A percentile compares a stretch with the other conserved stretches of the same genome.
These are phyloP conservation scores for Clarias macrocephalus DNA, from an alignment of 2,113 vertebrate species.

Conservation along the genomic window DNA sequence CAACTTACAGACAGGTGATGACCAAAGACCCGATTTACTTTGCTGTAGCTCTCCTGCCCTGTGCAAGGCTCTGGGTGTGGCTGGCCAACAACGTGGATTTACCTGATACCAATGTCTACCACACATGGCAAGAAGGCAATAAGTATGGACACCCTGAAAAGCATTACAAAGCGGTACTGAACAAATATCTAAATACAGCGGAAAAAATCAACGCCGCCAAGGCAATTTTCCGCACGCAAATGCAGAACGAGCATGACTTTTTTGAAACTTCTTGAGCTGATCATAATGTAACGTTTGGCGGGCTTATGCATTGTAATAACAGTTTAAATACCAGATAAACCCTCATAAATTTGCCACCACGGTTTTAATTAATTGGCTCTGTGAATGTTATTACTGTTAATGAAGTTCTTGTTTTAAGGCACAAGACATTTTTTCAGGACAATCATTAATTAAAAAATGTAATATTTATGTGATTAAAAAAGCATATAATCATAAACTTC, in stretches of 20 bases:
- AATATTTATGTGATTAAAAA: not conserved
- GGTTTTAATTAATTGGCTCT: not conserved
- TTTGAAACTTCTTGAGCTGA: conserved; percentile 39
- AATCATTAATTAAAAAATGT: not conserved
- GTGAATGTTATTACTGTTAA: not conserved
- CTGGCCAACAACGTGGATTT: conserved; percentile 35
- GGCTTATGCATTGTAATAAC: not conserved
- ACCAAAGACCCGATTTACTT: conserved; percentile 45
- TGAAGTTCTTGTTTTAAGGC: not conserved
- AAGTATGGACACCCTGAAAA: conserved; percentile 34
- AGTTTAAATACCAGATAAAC: not conserved
- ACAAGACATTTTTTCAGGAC: not conserved
- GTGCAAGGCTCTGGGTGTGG: conserved; percentile 50
- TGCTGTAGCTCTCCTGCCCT: conserved; percentile 51
- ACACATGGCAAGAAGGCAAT: conserved; percentile 39
- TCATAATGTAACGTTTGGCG: not conserved
- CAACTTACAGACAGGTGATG: conserved; percentile 25
- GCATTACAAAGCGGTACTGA: conserved; percentile 46
- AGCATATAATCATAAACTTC: not conserved
- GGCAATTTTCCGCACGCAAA: conserved; percentile 41
- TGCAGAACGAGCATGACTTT: conserved; percentile 50
- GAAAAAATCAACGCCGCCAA: conserved; percentile 5
- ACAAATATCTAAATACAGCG: conserved; percentile 27
- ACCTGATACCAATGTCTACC: conserved; percentile 41
- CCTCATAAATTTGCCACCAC: not conserved